Conservation (phyloP, 2,797 vertebrate genomes). For the Pampus argenteus region DNA sequence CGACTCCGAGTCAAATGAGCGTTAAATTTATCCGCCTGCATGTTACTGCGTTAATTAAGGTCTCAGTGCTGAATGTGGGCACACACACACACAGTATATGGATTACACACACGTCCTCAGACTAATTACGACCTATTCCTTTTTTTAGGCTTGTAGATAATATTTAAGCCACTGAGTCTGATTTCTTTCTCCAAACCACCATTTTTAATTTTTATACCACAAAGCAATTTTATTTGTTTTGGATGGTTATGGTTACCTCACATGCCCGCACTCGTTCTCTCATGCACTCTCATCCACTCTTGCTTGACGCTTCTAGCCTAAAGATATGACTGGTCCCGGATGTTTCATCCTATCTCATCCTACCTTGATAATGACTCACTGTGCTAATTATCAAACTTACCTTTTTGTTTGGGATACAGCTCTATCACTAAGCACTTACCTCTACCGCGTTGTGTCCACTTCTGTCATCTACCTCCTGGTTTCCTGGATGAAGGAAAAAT, state of each 20-base stretch:
- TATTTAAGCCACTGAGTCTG: conserved; percentile 31
- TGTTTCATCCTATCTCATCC: conserved; percentile 50
- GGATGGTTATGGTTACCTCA: conserved; percentile 46
- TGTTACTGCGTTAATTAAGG: conserved; percentile 64
- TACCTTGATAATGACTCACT: conserved; percentile 33
- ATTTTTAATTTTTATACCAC: conserved; percentile 21
- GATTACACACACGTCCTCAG: conserved; percentile 23
- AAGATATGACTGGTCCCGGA: conserved; percentile 26
- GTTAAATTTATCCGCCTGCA: conserved; percentile 52
- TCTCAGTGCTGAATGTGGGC: conserved; percentile 15
- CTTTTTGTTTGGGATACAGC: conserved; percentile 71
- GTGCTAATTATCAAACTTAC: conserved; percentile 80
- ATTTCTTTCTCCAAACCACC: conserved; percentile 26
- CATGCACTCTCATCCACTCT: conserved; percentile 60
- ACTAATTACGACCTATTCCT: conserved; percentile 53
- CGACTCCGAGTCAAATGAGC: conserved; percentile 56
- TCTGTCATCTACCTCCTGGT: conserved; percentile 90
- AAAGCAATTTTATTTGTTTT: conserved; percentile 36
- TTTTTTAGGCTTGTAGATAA: conserved; percentile 32
- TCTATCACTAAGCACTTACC: conserved; percentile 90
- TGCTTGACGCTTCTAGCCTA: conserved; percentile 47
- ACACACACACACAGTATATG: conserved; percentile 14
- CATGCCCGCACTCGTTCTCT: conserved; percentile 53
- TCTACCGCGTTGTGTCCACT: conserved; percentile 91
- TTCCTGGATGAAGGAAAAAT: conserved; percentile 84